phyloP scores from a whole-genome alignment of 1,140 invertebrate species.

The Lordiphosa mommai region DNA sequence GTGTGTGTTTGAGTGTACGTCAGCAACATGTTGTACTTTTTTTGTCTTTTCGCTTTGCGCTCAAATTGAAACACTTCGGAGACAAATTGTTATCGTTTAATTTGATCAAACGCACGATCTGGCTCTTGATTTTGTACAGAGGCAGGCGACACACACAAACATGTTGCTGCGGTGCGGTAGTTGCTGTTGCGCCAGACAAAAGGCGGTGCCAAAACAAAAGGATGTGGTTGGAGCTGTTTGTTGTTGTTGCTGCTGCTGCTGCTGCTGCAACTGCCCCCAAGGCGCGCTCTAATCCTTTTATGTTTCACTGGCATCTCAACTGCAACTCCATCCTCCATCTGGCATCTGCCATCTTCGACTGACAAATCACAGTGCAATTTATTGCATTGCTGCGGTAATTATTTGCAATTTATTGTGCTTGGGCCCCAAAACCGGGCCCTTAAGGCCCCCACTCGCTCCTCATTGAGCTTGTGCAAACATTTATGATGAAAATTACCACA shows the following conservation, averaged over 20 bases:
- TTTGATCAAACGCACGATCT: conserved; percentile 79
- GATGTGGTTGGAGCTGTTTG: conserved; percentile 6
- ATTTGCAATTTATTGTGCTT: conserved; percentile 65
- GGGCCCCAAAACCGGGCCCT: conserved; percentile 1
- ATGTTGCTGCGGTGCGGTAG: conserved; percentile 33
- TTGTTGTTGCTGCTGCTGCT: conserved; percentile 38
- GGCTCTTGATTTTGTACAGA: conserved; percentile 61
- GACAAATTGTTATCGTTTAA: conserved; percentile 80
- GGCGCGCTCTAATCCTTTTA: conserved; percentile 65
- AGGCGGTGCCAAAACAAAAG: conserved; percentile 13
- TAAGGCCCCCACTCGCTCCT: background rate
- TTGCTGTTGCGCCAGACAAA: conserved; percentile 5
- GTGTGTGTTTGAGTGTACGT: conserved; percentile 13
- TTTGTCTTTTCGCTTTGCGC: conserved; percentile 23
- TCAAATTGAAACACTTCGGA: conserved; percentile 79
- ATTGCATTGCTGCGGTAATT: conserved; percentile 68
- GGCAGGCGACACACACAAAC: conserved; percentile 32
- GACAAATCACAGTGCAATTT: conserved; percentile 68
- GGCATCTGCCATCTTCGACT: conserved; percentile 20
- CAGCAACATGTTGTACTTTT: conserved; percentile 55
- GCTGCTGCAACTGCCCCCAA: conserved; percentile 34
- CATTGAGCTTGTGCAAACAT: conserved; percentile 13
- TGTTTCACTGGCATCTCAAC: conserved; percentile 22
- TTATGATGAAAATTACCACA: conserved; percentile 44
- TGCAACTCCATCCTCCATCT: background rate